These are phyloP conservation scores for Spodoptera littoralis DNA, from an alignment of 2,888 invertebrate species.

Conservation along the genomic window DNA sequence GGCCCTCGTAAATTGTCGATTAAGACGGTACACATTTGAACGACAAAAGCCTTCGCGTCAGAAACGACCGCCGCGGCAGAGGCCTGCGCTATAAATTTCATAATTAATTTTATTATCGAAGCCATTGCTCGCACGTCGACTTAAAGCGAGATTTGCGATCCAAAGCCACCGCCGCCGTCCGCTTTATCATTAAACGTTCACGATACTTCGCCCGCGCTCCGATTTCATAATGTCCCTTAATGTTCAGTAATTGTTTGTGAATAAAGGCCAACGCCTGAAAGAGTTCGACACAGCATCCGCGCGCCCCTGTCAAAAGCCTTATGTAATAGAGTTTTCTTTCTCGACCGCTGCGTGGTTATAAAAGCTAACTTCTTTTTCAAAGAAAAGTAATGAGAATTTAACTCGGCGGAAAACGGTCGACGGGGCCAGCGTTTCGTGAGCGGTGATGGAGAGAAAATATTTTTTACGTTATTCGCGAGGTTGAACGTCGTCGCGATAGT, in stretches of 20 bases:
- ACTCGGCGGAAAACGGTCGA: slow-evolving; percentile 84
- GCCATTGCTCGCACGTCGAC: slow-evolving; percentile 80
- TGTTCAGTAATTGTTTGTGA: slow-evolving; percentile 79
- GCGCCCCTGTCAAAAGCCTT: slow-evolving; percentile 78
- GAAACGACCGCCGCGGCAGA: slow-evolving; percentile 66
- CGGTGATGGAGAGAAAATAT: slow-evolving; percentile 77
- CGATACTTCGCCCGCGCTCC: slow-evolving; percentile 71
- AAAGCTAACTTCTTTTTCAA: slow-evolving; percentile 84
- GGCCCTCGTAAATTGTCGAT: slow-evolving; percentile 79
- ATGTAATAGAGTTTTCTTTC: slow-evolving; percentile 84
- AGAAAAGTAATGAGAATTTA: slow-evolving; percentile 87
- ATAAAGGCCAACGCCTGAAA: slow-evolving; percentile 76
- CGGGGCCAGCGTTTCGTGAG: slow-evolving; percentile 70
- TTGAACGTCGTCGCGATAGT: slow-evolving; percentile 67
- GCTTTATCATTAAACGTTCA: slow-evolving; percentile 83
- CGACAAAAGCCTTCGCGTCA: slow-evolving; percentile 74
- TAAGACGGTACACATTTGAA: slow-evolving; percentile 78
- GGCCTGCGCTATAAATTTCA: slow-evolving; percentile 77
- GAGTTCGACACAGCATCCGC: slow-evolving; percentile 69
- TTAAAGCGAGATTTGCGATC: slow-evolving; percentile 82
- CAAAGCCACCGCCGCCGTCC: slow-evolving; percentile 76
- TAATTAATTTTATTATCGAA: slow-evolving; percentile 85
- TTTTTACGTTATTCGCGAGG: slow-evolving; percentile 78
- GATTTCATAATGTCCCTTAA: slow-evolving; percentile 75
- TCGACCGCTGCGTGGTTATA: slow-evolving; percentile 77